Evolutionary conservation across 2,888 invertebrate genomes (phyloP).

Genomic region (Hermodice carunculata): DNA sequence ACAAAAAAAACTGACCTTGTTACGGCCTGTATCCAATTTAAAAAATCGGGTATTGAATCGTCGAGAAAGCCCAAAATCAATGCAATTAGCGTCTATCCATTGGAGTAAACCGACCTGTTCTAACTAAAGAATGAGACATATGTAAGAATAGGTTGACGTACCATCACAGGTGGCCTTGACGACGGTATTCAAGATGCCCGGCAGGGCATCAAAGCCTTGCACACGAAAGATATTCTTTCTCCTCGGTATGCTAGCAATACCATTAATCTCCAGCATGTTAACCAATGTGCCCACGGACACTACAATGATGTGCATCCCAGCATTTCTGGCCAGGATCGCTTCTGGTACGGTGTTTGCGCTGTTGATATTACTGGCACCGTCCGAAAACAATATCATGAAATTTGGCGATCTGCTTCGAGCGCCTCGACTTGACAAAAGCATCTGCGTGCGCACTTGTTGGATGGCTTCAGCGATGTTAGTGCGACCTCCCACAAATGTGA

Average conservation of each 20-base stretch:
- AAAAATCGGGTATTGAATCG: too few relatives aligned
- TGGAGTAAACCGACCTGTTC: too few relatives aligned
- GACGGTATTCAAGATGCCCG: background rate
- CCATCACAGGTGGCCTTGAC: background rate
- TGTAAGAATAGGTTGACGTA: background rate
- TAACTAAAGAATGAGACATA: too few relatives aligned
- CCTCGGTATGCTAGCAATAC: slow-evolving; percentile 3
- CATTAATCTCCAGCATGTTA: slow-evolving; percentile 10
- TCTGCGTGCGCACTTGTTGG: slow-evolving; percentile 20
- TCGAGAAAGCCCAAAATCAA: too few relatives aligned
- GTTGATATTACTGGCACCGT: too few relatives aligned
- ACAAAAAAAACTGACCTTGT: too few relatives aligned
- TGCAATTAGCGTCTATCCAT: too few relatives aligned
- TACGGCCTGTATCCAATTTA: too few relatives aligned
- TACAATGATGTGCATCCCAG: slow-evolving; percentile 11
- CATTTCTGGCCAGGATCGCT: slow-evolving; percentile 10
- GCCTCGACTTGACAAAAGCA: slow-evolving; percentile 12
- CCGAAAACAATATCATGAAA: too few relatives aligned
- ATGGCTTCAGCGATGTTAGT: slow-evolving; percentile 35
- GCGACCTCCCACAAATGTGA: slow-evolving; percentile 12
- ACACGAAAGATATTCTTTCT: slow-evolving; percentile 1
- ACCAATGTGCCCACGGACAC: slow-evolving; percentile 8
- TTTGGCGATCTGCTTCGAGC: too few relatives aligned
- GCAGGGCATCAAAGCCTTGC: background rate
- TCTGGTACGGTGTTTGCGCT: slow-evolving; percentile 3